Evolutionary conservation across 2,113 vertebrate species (phyloP), one percentile per base, ranked within the genome.

Genomic region (Ptilorrhoa leucosticta): DNA sequence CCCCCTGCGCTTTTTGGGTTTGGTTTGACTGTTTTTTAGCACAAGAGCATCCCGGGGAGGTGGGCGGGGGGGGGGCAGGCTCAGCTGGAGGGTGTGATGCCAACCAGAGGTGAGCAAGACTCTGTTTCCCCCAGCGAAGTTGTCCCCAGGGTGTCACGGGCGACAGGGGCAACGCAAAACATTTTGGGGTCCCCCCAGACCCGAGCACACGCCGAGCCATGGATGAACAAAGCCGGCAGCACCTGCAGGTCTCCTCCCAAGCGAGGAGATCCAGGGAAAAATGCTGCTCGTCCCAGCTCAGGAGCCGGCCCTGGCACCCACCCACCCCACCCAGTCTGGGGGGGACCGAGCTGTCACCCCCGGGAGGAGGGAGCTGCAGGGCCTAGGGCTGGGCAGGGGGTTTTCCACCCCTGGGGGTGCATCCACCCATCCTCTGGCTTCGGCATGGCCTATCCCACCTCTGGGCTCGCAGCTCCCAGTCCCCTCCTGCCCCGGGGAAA

Each of bases 221-320:
- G 37, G 60, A 89, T 33, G 95, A 97, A 95, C 96, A 97, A 97
- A 68, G 31, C 50, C 2, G 3, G 48, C 31, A 23, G n/a, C 30
- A 18, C 61, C 76, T 10, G 2, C 53, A 4, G 16, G 3, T 33
- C 83, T 50, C 22, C 13, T 86, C 56, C 45, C 4, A 5, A 48
- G 31, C 0, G 5, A 35, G 44, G 65, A 63, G 33, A 53, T 28
- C 35, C 2, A 2, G 20, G 9, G 18, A 4, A 33, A 68, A 47
- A 56, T 0, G 23, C 91, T 80, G 93, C 89, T 92, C 1, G 1
- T 70, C 42, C 56, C 51, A 4, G 90, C 71, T 68, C 77, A 26
- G 48, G 63, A 65, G 39, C 53, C 1, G 6, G 37, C 30, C 77
- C 87, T 26, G 37, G 31, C 73, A 50, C 64, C 27, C 58, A 5